A percentile compares a stretch with the other conserved stretches of the same genome.
These are phyloP conservation scores for Tromatobia lineatoria DNA, from an alignment of 2,888 invertebrate genomes.

Conservation along the genomic window DNA sequence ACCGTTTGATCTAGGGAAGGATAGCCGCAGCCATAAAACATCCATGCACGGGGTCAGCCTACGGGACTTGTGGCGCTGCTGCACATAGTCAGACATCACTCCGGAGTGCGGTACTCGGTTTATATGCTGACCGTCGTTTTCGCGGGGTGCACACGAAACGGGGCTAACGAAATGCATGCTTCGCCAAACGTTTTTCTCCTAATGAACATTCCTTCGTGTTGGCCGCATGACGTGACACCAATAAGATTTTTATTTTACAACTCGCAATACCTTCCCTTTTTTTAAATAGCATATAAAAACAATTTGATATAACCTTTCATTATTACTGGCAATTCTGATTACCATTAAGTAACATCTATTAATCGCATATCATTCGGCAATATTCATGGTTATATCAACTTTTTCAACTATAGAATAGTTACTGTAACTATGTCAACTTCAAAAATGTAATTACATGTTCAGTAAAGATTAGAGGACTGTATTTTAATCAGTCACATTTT, in stretches of 20 bases:
- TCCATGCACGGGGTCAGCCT: slow-evolving; percentile 63
- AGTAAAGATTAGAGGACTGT: no score
- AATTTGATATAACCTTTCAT: not conserved
- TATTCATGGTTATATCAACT: no score
- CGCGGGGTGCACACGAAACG: slow-evolving; percentile 40
- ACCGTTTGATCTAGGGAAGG: slow-evolving; percentile 61
- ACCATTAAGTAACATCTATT: not conserved
- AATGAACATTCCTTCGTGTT: slow-evolving; percentile 48
- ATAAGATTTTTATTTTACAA: not conserved
- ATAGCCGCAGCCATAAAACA: slow-evolving; percentile 70
- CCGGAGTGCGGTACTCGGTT: not conserved
- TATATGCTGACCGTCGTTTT: slow-evolving; percentile 41
- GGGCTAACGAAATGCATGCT: slow-evolving; percentile 65
- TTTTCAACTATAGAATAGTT: no score
- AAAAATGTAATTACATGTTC: no score
- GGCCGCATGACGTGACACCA: slow-evolving; percentile 13
- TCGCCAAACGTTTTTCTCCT: slow-evolving; percentile 16
- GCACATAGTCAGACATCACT: slow-evolving; percentile 63
- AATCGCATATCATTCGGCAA: no score
- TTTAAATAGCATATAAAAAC: no score
- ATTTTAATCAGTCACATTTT: no score
- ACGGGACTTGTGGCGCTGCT: slow-evolving; percentile 44
- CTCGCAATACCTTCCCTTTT: not conserved
- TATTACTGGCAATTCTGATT: not conserved
- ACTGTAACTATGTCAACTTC: no score